phyloP scores from a whole-genome alignment of 2,113 vertebrate species.

The Onychostoma macrolepis region DNA sequence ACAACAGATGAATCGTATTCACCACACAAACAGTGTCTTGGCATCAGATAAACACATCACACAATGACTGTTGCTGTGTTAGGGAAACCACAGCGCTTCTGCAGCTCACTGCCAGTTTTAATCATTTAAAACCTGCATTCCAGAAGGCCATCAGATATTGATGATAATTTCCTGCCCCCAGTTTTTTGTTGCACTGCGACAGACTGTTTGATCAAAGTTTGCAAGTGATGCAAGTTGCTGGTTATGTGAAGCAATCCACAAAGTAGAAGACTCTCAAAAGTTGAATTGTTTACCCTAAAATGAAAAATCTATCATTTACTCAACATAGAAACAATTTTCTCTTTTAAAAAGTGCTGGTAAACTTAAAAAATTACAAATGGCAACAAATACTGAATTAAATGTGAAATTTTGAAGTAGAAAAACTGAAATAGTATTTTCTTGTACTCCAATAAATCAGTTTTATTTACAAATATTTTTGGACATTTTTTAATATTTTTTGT shows the following conservation, averaged over 20 bases:
- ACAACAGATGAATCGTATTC: not conserved
- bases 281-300: not conserved
- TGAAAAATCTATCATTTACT: not conserved
- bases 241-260: not conserved
- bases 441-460: too few relatives aligned
- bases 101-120: not conserved
- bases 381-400: not conserved
- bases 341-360: not conserved
- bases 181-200: conserved; percentile 22
- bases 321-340: not conserved
- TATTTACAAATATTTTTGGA: too few relatives aligned
- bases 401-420: not conserved
- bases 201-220: conserved; percentile 18
- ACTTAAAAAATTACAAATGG: not conserved
- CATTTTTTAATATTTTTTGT: too few relatives aligned
- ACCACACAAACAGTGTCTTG: not conserved
- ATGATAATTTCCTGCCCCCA: conserved; percentile 13
- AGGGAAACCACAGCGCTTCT: not conserved
- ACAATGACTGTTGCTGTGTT: conserved; percentile 3
- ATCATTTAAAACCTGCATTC: conserved; percentile 25
- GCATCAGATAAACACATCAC: conserved; percentile 1
- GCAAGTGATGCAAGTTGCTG: conserved; percentile 10
- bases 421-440: not conserved
- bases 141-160: conserved; percentile 19
- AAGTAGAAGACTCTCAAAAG: not conserved